Evolutionary conservation across 2,888 invertebrate genomes (phyloP).

Genomic region (Melolontha melolontha): DNA sequence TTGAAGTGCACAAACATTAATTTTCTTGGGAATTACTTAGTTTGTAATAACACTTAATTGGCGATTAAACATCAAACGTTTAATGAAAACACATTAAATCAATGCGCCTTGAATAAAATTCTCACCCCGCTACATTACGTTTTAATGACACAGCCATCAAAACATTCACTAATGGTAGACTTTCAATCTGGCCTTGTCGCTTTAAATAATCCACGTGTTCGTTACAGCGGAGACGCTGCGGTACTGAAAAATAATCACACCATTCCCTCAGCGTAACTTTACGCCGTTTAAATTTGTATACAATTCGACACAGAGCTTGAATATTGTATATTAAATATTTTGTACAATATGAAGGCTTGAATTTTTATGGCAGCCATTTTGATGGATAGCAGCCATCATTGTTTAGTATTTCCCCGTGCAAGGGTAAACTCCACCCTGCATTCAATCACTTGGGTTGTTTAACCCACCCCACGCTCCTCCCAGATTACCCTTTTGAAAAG

Average conservation of each 20-base stretch:
- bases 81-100: slow-evolving; percentile 13
- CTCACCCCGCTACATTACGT: slow-evolving; percentile 14
- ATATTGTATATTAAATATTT: slow-evolving; percentile 1
- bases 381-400: slow-evolving; percentile 73
- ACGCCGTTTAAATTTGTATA: slow-evolving; percentile 38
- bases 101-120: slow-evolving; percentile 12
- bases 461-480: slow-evolving; percentile 64
- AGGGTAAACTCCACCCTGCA: slow-evolving; percentile 70
- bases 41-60: slow-evolving; percentile 26
- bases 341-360: slow-evolving; percentile 13
- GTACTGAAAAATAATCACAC: slow-evolving; percentile 31
- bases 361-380: slow-evolving; percentile 67
- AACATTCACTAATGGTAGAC: slow-evolving; percentile 5
- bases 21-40: slow-evolving; percentile 4
- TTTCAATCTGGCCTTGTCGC: slow-evolving; percentile 1
- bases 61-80: slow-evolving; percentile 16
- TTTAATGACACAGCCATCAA: slow-evolving; percentile 22
- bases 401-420: slow-evolving; percentile 65
- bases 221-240: slow-evolving; percentile 14
- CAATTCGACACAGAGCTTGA: slow-evolving; percentile 13
- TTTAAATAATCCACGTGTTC: slow-evolving; percentile 30
- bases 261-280: slow-evolving; percentile 37
- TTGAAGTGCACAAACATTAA: slow-evolving; percentile 10
- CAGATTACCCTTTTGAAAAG: slow-evolving; percentile 54
- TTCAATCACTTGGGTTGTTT: slow-evolving; percentile 68